Evolutionary conservation across 2,113 vertebrate species (phyloP), one percentile per base, ranked within the genome.

Genomic region (Ciconia maguari): DNA sequence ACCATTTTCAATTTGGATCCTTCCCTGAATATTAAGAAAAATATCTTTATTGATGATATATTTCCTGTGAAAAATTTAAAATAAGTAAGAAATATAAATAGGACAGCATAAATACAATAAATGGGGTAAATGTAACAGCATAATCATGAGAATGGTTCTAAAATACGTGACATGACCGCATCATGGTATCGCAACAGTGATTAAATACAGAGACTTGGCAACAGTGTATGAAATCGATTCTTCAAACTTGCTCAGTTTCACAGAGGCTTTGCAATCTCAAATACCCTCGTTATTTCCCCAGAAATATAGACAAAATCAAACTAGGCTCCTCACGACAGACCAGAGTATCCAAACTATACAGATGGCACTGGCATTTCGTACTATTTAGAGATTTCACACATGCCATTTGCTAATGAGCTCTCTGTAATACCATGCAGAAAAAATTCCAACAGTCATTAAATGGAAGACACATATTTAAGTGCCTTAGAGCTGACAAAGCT

Each of bases 1-100:
- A 77, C 99, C 99, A 14, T 99, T 99, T 98, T 99, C 99, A 94
- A 99, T 98, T 97, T 99, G 99, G 97, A 99, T 97, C 96, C 98
- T 98, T 94, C 98, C 98, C 99, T 99, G 98, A 95, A 75, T 77
- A 97, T 97, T 93, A 96, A 98, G 95, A 98, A 90, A 97, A 94
- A 98, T 72, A 98, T 14, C 95, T 96, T 97, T 92, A 93, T 29
- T 97, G 93, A 95, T 95, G 87, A 95, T 46, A n/a, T 42, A 90
- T 70, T 97, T 80, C 90, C 90, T 91, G 92, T 86, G 82, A 69
- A 96, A 94, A 85, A 30, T 83, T 88, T 90, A 65, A 95, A 90
- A 42, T 80, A 85, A 87, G 78, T 76, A 87, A 95, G 84, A 78
- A 85, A 83, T 3, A 85, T 3, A 87, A 91, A 89, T 8, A 96